These are phyloP conservation scores for Eulacestoma nigropectus DNA, from an alignment of 2,113 vertebrate species.

Conservation along the genomic window DNA sequence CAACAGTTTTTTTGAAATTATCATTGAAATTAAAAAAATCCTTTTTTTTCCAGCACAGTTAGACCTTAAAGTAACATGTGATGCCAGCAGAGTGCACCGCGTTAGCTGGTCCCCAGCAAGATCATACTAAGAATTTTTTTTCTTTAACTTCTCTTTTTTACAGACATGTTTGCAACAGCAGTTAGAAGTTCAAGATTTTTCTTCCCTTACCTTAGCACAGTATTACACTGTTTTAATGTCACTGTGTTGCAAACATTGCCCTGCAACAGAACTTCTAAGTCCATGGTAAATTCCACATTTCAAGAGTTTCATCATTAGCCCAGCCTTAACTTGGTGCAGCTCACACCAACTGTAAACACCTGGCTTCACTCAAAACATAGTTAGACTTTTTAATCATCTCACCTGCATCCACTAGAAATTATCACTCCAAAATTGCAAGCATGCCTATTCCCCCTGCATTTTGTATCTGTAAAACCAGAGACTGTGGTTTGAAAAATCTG, in stretches of 20 bases:
- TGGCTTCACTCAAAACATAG: neutral
- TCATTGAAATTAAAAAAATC: neutral
- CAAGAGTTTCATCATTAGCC: neutral
- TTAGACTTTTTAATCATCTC: neutral
- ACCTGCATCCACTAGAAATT: neutral
- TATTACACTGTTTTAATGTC: neutral
- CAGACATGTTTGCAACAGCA: neutral
- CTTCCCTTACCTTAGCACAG: neutral
- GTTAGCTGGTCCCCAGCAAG: slow-evolving; percentile 5
- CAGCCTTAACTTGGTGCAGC: neutral
- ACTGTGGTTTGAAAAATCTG: neutral
- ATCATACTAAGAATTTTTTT: neutral
- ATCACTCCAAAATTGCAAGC: neutral
- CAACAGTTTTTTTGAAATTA: neutral
- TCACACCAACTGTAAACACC: neutral
- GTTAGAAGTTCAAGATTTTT: neutral
- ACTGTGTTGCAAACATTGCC: neutral
- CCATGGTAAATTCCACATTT: neutral
- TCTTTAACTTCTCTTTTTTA: neutral
- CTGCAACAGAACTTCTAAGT: neutral
- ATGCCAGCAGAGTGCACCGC: slow-evolving; percentile 24
- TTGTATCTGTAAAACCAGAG: neutral
- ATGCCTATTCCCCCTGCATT: neutral
- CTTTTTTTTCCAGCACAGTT: neutral
- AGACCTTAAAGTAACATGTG: neutral